Evolutionary conservation across 1,140 invertebrate species (phyloP).

Genomic region (Caenorhabditis tropicalis): DNA sequence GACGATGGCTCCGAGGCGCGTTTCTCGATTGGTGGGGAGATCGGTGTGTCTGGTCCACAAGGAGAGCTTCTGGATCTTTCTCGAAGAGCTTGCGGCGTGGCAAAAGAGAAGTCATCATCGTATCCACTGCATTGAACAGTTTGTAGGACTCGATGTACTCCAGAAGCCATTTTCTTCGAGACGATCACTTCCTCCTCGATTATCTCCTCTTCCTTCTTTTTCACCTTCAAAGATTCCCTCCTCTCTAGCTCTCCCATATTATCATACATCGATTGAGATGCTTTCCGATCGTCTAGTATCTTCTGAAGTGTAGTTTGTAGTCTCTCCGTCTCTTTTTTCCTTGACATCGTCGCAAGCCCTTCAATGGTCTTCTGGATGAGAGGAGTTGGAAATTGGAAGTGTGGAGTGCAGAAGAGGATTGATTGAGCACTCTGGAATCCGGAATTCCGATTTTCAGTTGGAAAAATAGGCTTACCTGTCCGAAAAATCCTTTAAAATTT

Average conservation of each 20-base stretch:
- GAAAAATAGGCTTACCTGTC: background rate
- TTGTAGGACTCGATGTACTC: constrained; percentile 40
- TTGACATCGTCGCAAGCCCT: background rate
- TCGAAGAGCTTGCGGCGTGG: constrained; percentile 1
- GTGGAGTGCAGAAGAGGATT: background rate
- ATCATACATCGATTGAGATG: constrained; percentile 11
- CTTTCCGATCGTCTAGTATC: background rate
- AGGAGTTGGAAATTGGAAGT: background rate
- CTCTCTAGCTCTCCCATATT: constrained; percentile 3
- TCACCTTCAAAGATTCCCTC: background rate
- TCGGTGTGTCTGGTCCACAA: background rate
- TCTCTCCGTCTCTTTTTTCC: constrained; percentile 10
- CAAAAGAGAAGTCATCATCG: constrained; percentile 47
- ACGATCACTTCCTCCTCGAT: background rate
- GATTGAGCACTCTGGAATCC: constrained; percentile 19
- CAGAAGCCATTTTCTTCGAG: constrained; percentile 10
- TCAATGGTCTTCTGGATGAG: background rate
- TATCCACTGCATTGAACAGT: constrained; percentile 32
- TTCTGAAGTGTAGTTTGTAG: background rate
- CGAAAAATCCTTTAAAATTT: background rate
- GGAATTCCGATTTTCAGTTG: no score
- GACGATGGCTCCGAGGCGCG: background rate
- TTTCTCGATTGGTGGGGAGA: background rate
- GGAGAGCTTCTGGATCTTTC: constrained; percentile 44
- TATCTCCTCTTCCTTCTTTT: no score